Base-by-base conservation (phyloP, 2,113 vertebrate genomes). In the Xiphophorus hellerii region DNA sequence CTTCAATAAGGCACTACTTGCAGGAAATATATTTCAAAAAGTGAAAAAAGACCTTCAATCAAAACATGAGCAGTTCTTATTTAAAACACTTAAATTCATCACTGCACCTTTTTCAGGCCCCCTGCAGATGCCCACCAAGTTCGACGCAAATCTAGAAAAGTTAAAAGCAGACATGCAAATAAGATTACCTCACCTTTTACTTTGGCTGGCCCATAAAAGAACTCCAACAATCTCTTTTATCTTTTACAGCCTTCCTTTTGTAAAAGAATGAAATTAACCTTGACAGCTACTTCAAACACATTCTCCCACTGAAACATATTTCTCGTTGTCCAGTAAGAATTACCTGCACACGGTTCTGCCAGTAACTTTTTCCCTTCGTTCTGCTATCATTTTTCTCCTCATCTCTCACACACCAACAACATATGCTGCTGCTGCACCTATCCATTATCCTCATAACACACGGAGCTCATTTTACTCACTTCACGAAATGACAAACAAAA, bases 131-230 rank as follows among this genome's bases (percentile, higher is more conserved):
- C 44, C 14, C 44, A 20, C 13, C 25, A 15, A 54, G 14, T 15
- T n/a, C 1, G n/a, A 66, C 15, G 3, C n/a, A 37, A 31, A 27
- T 29, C 20, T 1, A 17, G 31, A 54, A 12, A 33, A 28, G 10
- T 15, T 31, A 15, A 51, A 29, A 48, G 44, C 35, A 68, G 44
- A 3, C 33, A 60, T 28, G 62, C 25, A 4, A n/a, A 61, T 28
- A 66, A 37, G 70, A 51, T 3, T 3, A 62, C 62, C 58, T 54
- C n/a, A 63, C 35, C 62, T 81, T 69, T 62, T 76, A 58, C 62
- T 20, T 78, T 81, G 66, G 75, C 86, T 70, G 31, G 51, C 1
- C 42, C 74, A 83, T 85, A 73, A 86, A 67, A 82, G 73, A 74
- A 73, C 39, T 71, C 65, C 66, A 37, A 25, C n/a, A 9, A 44